A percentile compares a stretch with the other conserved stretches of the same genome.
Conservation (phyloP, 2,113 vertebrate genomes). For the Narcine bancroftii region DNA sequence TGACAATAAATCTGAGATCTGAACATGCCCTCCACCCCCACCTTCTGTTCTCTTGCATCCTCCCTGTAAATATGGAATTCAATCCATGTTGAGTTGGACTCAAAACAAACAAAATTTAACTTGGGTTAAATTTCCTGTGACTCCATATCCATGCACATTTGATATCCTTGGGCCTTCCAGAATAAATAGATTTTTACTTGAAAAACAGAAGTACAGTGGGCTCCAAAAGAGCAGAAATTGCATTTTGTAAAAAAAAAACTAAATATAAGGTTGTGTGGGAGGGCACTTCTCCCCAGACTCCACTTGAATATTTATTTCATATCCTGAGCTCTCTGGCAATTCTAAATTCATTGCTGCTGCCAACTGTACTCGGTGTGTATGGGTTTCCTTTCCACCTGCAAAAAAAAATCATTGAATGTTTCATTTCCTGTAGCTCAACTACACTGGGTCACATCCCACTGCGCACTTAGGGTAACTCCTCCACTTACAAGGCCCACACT, state of each 20-base stretch:
- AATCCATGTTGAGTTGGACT: neutral
- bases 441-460: neutral
- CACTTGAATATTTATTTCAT: neutral
- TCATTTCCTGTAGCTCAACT: neutral
- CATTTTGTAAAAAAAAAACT: conserved; percentile 8
- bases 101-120: neutral
- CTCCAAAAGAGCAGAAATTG: neutral
- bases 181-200: neutral
- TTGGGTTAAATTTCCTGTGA: conserved; percentile 1
- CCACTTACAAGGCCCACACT: neutral
- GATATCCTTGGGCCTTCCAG: neutral
- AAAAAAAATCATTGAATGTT: neutral
- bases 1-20: too few species aligned
- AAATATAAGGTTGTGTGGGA: conserved; percentile 26
- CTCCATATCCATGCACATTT: neutral
- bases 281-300: neutral
- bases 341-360: neutral
- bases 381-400: neutral
- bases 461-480: neutral
- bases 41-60: neutral
- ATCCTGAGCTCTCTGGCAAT: neutral
- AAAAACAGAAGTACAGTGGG: neutral
- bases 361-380: neutral
- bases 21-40: neutral
- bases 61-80: neutral